Base-by-base conservation (phyloP, 2,797 vertebrate species). In the Cyprinella venusta region DNA sequence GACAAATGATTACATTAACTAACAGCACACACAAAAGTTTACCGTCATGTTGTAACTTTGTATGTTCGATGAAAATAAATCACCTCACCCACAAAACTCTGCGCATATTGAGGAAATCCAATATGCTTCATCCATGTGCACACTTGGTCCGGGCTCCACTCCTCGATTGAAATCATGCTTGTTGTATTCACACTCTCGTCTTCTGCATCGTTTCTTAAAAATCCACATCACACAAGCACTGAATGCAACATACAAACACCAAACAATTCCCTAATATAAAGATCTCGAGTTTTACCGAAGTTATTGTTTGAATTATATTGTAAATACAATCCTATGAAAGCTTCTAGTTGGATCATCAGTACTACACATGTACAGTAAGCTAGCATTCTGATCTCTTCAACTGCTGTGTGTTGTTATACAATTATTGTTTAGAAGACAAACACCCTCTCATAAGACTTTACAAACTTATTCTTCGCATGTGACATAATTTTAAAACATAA, bases 71-170 rank as follows among this genome's bases (percentile, higher is more conserved):
- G 1, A 77, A 77, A 77, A 75, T 21, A 0, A 83, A 42, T 48
- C 24, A n/a, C 64, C 83, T 81, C 80, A 89, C 88, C 90, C 48
- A 83, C 77, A 76, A 89, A 90, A 67, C 33, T 80, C 21, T 76
- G 72, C 4, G 85, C 84, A 84, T 88, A 85, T 18, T 86, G 84
- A 19, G 86, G 63, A 82, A 90, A 88, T n/a, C 89, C 87, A 48
- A 88, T 82, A 33, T 89, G 81, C 42, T 63, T 76, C 40, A 89
- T 67, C 87, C 90, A 90, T 61, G 64, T 75, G 6, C 85, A 81
- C 54, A 89, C 88, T 16, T 88, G 68, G 7, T 87, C 87, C 18
- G 88, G 78, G 16, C 67, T 80, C 86, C 88, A 88, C 6, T 86
- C 81, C 38, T 88, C 88, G 30, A 90, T 18, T 30, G 80, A 63